These are phyloP conservation scores for Nudaria mundana DNA, from an alignment of 2,888 invertebrate genomes.

Conservation along the genomic window DNA sequence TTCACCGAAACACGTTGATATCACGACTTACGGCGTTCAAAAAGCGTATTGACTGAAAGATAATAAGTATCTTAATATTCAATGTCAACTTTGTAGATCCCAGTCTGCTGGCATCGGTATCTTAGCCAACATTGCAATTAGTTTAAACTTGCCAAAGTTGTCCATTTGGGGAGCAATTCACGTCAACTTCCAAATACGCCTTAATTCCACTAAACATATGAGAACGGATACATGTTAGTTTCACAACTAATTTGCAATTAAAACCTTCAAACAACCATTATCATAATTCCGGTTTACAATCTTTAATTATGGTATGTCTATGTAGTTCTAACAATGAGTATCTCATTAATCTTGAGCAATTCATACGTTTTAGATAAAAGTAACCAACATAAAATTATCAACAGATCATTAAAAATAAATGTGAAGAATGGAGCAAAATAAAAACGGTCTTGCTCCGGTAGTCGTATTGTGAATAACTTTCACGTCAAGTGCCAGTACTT, in stretches of 20 bases:
- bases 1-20: too few species aligned
- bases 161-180: slow-evolving; percentile 24
- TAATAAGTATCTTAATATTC: too few species aligned
- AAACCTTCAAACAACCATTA: slow-evolving; percentile 28
- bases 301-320: slow-evolving; percentile 20
- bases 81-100: too few species aligned
- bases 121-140: slow-evolving; percentile 21
- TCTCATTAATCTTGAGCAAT: too few species aligned
- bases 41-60: too few species aligned
- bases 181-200: slow-evolving; percentile 37
- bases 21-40: too few species aligned
- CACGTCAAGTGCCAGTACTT: slow-evolving; percentile 8
- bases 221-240: slow-evolving; percentile 35
- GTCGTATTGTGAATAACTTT: slow-evolving; percentile 14
- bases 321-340: not conserved
- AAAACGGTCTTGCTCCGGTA: not conserved
- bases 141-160: slow-evolving; percentile 20
- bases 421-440: not conserved
- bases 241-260: slow-evolving; percentile 43
- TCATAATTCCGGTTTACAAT: slow-evolving; percentile 17
- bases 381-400: not conserved
- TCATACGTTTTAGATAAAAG: too few species aligned
- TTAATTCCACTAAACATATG: slow-evolving; percentile 37
- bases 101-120: slow-evolving; percentile 7
- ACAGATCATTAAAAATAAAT: not conserved